Percentiles rank a stretch among this genome's conserved stretches.
phyloP scores from a whole-genome alignment of 1,140 invertebrate species.

The Drosophila insularis region DNA sequence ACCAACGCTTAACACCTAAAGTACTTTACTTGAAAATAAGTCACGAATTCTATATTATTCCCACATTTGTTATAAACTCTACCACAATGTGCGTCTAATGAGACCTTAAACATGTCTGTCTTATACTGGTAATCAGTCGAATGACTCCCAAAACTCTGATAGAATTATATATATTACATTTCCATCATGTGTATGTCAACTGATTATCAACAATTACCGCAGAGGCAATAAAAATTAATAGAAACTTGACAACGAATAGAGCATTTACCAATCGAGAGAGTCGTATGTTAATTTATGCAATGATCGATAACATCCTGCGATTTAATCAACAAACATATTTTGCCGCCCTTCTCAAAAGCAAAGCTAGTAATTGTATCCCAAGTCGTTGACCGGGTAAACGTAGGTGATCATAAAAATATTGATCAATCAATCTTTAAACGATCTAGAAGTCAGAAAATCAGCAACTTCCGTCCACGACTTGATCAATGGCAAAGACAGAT shows the following conservation, averaged over 20 bases:
- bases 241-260: slow-evolving; percentile 16
- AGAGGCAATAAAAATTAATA: slow-evolving; percentile 58
- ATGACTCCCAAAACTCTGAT: neutral
- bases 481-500: slow-evolving; percentile 38
- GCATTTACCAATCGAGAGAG: slow-evolving; percentile 21
- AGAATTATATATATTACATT: neutral
- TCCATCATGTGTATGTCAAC: slow-evolving; percentile 5
- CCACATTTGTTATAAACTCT: no score
- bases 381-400: slow-evolving; percentile 50
- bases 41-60: no score
- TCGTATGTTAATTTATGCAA: slow-evolving; percentile 74
- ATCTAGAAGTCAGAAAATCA: slow-evolving; percentile 73
- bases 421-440: slow-evolving; percentile 77
- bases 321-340: slow-evolving; percentile 64
- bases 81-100: no score
- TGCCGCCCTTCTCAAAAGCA: slow-evolving; percentile 60
- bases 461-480: slow-evolving; percentile 70
- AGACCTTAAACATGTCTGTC: neutral
- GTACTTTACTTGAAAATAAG: no score
- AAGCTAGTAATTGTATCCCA: slow-evolving; percentile 26
- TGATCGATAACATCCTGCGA: slow-evolving; percentile 81
- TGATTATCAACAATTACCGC: slow-evolving; percentile 33
- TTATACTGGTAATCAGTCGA: neutral
- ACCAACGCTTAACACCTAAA: no score
- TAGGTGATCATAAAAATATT: slow-evolving; percentile 73